Conservation (phyloP, 2,113 vertebrate genomes). For the Sylvia atricapilla region DNA sequence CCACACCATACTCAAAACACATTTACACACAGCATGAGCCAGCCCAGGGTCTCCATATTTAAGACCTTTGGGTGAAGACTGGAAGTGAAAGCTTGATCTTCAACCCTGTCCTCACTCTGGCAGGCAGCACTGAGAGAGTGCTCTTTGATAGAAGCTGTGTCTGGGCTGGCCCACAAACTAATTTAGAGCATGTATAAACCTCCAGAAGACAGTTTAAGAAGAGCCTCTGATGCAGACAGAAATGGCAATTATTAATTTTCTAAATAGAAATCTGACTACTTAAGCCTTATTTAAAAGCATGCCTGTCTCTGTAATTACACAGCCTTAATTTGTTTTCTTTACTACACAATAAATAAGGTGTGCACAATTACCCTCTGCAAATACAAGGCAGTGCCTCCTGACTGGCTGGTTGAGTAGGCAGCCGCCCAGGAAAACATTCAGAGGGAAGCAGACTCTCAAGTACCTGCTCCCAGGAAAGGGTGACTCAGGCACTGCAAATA, state of each 20-base stretch:
- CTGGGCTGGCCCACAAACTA: background rate
- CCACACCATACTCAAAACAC: background rate
- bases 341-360: constrained; percentile 69
- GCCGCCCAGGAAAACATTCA: background rate
- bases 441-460: background rate
- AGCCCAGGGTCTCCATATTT: background rate
- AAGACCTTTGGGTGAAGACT: background rate
- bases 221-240: background rate
- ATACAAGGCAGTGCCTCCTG: background rate
- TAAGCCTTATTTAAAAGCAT: constrained; percentile 69
- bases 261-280: constrained; percentile 67
- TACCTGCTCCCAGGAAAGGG: background rate
- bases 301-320: constrained; percentile 70
- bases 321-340: constrained; percentile 78
- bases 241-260: constrained; percentile 69
- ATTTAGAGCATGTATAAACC: background rate
- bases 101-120: background rate
- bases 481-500: background rate
- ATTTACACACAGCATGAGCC: background rate
- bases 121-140: background rate
- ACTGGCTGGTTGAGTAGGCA: background rate
- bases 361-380: constrained; percentile 49
- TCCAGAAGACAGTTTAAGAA: constrained; percentile 21
- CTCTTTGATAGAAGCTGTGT: background rate
- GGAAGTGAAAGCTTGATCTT: background rate